Evolutionary conservation across 1,140 invertebrate species (phyloP).

Genomic region (Drosophila tropicalis): DNA sequence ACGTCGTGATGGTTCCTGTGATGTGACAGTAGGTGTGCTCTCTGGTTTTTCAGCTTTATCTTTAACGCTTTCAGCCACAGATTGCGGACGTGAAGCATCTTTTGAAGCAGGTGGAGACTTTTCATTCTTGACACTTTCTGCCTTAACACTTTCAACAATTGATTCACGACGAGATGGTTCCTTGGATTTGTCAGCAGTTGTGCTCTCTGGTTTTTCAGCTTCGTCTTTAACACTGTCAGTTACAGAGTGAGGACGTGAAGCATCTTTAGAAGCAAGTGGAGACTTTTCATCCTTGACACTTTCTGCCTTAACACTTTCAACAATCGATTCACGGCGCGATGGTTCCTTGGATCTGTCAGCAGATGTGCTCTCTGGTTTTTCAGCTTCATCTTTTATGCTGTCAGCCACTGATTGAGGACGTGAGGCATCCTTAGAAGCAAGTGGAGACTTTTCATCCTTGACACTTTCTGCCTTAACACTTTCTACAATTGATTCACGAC

Average conservation of each 20-base stretch:
- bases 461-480: slow-evolving; percentile 34
- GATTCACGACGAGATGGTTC: slow-evolving; percentile 42
- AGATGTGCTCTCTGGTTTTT: background rate
- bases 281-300: slow-evolving; percentile 23
- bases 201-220: slow-evolving; percentile 1
- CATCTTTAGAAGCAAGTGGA: slow-evolving; percentile 14
- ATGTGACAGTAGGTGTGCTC: slow-evolving; percentile 16
- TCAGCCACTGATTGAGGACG: slow-evolving; percentile 36
- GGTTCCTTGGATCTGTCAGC: slow-evolving; percentile 6
- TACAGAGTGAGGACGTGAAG: slow-evolving; percentile 23
- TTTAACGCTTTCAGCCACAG: slow-evolving; percentile 21
- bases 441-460: slow-evolving; percentile 30
- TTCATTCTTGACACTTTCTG: slow-evolving; percentile 25
- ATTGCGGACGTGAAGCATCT: slow-evolving; percentile 39
- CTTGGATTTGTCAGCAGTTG: slow-evolving; percentile 30
- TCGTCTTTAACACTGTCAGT: slow-evolving; percentile 11
- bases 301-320: slow-evolving; percentile 19
- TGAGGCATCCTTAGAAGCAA: slow-evolving; percentile 32
- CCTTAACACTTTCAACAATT: slow-evolving; percentile 14
- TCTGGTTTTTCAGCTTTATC: slow-evolving; percentile 24
- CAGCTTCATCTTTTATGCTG: slow-evolving; percentile 28
- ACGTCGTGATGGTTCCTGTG: slow-evolving; percentile 25
- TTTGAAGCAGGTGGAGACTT: slow-evolving; percentile 20
- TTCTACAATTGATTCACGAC: slow-evolving; percentile 42
- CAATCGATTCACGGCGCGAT: slow-evolving; percentile 8